Evolutionary conservation across 2,888 invertebrate genomes (phyloP).

Genomic region (Gibbula magus): DNA sequence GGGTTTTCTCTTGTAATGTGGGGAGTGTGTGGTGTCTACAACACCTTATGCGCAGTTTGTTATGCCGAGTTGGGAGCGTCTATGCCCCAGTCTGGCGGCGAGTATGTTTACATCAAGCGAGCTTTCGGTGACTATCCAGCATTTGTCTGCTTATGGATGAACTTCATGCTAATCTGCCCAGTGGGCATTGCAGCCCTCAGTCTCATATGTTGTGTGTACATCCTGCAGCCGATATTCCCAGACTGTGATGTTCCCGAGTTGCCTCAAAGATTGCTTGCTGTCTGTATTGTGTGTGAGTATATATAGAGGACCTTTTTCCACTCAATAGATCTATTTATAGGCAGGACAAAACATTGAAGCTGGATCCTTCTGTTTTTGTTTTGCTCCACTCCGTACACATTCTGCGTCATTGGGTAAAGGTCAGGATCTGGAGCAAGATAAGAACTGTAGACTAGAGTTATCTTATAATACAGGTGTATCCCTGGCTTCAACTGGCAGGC

Average conservation of each 20-base stretch:
- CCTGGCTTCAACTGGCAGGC: too few relatives aligned
- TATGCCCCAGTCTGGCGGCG: conserved; percentile 81
- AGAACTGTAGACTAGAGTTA: too few relatives aligned
- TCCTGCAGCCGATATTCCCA: conserved; percentile 71
- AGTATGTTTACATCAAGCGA: conserved; percentile 77
- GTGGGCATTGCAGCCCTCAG: conserved; percentile 72
- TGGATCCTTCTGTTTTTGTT: too few relatives aligned
- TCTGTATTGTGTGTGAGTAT: conserved; percentile 69
- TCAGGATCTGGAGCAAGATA: too few relatives aligned
- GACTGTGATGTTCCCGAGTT: conserved; percentile 67
- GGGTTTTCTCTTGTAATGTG: conserved; percentile 88
- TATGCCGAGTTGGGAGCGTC: conserved; percentile 94
- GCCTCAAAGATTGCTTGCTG: conserved; percentile 63
- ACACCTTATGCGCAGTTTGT: conserved; percentile 87
- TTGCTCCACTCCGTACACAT: too few relatives aligned
- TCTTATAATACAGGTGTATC: neutral
- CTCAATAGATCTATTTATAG: neutral
- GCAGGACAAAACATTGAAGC: too few relatives aligned
- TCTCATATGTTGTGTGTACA: conserved; percentile 71
- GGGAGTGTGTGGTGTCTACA: conserved; percentile 88
- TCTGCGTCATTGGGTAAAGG: too few relatives aligned
- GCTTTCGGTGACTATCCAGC: conserved; percentile 72
- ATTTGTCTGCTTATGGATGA: conserved; percentile 72
- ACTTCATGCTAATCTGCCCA: conserved; percentile 70
- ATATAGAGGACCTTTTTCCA: neutral